Conservation (phyloP, 2,888 invertebrate genomes). For the Himalopsyche japonica region DNA sequence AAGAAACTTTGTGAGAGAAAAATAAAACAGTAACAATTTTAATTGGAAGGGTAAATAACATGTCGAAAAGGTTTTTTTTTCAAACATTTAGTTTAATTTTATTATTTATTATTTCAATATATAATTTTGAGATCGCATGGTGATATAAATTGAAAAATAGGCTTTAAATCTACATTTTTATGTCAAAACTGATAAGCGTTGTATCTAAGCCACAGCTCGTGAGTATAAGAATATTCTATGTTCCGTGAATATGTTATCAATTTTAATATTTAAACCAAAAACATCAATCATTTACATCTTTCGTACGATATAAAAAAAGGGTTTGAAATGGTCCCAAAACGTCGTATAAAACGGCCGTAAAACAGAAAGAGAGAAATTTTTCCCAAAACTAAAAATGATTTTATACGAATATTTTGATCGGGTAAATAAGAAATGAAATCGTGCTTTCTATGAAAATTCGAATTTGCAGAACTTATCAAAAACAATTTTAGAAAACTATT, state of each 20-base stretch:
- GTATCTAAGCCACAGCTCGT: background rate
- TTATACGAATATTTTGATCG: background rate
- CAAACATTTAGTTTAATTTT: no score
- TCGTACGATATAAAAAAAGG: background rate
- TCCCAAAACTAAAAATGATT: background rate
- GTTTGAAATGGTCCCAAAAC: background rate
- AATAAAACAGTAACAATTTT: background rate
- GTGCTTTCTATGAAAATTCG: background rate
- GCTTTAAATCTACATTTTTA: no score
- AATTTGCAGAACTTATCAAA: background rate
- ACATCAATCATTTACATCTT: background rate
- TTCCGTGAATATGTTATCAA: background rate
- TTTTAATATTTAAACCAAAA: background rate
- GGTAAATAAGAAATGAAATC: background rate
- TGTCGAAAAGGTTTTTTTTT: background rate
- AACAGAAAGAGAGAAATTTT: background rate
- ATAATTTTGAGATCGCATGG: no score
- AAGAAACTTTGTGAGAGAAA: background rate
- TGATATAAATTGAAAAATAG: no score
- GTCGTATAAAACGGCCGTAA: background rate
- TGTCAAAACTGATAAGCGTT: background rate
- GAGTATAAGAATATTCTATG: no score
- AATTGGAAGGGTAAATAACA: background rate
- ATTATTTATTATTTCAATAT: no score
- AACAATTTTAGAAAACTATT: no score